These are phyloP conservation scores for Venturia canescens DNA, from an alignment of 1,140 invertebrate species.

Conservation along the genomic window DNA sequence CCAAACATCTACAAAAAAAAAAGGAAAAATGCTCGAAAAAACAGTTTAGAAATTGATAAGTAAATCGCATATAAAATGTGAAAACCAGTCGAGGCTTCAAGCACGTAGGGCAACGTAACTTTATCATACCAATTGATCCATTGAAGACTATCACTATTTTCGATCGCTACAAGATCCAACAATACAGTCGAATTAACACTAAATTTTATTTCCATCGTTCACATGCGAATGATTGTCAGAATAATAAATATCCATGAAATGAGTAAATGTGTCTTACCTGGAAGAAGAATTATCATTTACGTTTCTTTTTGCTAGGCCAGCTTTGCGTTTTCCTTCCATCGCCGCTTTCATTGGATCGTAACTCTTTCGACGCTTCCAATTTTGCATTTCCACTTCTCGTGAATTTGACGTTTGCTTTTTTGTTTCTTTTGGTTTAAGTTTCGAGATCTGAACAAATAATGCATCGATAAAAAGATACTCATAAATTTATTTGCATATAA, in stretches of 20 bases:
- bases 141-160: conserved; percentile 65
- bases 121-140: conserved; percentile 62
- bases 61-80: neutral
- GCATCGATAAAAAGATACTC: neutral
- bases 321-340: conserved; percentile 85
- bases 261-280: conserved; percentile 55
- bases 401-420: conserved; percentile 66
- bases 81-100: conserved; percentile 40
- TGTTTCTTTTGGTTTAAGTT: conserved; percentile 46
- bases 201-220: conserved; percentile 44
- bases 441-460: conserved; percentile 27
- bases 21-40: conserved; percentile 18
- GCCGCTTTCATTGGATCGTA: conserved; percentile 94
- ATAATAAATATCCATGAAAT: neutral
- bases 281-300: conserved; percentile 62
- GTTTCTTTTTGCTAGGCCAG: conserved; percentile 64
- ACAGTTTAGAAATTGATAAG: conserved; percentile 49
- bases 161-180: conserved; percentile 67
- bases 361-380: conserved; percentile 93
- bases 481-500: neutral
- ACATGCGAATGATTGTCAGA: conserved; percentile 24
- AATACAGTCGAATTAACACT: conserved; percentile 64
- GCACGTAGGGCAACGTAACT: conserved; percentile 41
- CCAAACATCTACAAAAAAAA: too few species aligned
- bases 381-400: conserved; percentile 90